Conservation (phyloP, 2,888 invertebrate species). For the Agriopis aurantiaria region DNA sequence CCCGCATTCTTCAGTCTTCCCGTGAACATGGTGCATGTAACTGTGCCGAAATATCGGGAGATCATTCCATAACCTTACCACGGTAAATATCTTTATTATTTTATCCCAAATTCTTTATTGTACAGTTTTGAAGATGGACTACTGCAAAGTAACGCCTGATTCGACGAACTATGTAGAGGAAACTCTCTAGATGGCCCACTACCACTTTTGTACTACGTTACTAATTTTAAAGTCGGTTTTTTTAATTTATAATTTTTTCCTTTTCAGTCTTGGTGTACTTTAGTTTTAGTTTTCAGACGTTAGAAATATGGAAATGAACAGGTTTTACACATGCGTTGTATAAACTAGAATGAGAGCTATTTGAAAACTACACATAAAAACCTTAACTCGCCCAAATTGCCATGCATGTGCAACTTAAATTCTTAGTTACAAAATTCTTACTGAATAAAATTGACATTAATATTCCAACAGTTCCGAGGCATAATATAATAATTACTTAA, state of each 20-base stretch:
- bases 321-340: background rate
- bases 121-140: no score
- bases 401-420: conserved; percentile 46
- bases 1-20: no score
- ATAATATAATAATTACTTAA: conserved; percentile 57
- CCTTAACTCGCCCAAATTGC: conserved; percentile 56
- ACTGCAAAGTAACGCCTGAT: no score
- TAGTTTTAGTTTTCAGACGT: background rate
- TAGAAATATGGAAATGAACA: conserved; percentile 1
- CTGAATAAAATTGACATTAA: conserved; percentile 69
- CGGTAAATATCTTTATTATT: no score
- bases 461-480: conserved; percentile 58
- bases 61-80: no score
- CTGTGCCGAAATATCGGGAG: no score
- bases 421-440: conserved; percentile 44
- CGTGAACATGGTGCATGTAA: no score
- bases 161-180: no score
- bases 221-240: background rate
- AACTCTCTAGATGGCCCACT: no score
- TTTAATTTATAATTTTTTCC: background rate
- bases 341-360: conserved; percentile 3
- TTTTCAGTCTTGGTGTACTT: background rate
- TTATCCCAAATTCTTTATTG: no score
- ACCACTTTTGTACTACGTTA: no score
- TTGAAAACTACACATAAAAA: conserved; percentile 19